A percentile compares a stretch with the other conserved stretches of the same genome.
These are phyloP conservation scores for Synergus japonicus DNA, from an alignment of 2,888 invertebrate species.

Conservation along the genomic window DNA sequence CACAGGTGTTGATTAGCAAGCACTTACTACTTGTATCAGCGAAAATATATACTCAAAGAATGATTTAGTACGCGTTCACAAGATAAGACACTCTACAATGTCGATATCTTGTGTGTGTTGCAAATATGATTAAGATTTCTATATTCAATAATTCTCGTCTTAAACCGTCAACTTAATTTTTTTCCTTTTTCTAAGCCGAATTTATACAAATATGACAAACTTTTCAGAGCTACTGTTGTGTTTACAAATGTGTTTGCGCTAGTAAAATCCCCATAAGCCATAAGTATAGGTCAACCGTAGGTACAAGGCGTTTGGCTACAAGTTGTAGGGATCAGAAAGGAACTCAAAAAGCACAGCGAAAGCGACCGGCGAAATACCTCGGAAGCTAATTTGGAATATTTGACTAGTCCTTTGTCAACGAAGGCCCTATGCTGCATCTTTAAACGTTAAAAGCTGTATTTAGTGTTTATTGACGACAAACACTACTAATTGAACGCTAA, in stretches of 20 bases:
- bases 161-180: neutral
- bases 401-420: conserved; percentile 71
- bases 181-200: neutral
- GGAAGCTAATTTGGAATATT: conserved; percentile 62
- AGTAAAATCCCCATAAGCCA: conserved; percentile 17
- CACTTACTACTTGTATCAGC: neutral
- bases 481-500: conserved; percentile 76
- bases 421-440: conserved; percentile 57
- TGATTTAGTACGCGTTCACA: conserved; percentile 6
- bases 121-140: no score
- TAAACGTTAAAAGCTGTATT: conserved; percentile 67
- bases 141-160: no score
- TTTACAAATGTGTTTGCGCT: neutral
- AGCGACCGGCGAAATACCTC: conserved; percentile 45
- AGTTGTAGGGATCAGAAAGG: conserved; percentile 12
- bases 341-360: neutral
- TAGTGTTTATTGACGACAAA: conserved; percentile 70
- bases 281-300: neutral
- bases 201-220: neutral
- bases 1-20: neutral
- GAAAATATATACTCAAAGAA: neutral
- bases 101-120: neutral
- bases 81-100: neutral
- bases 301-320: neutral
- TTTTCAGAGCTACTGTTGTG: neutral